A percentile compares a stretch with the other conserved stretches of the same genome.
These are phyloP conservation scores for Puntigrus tetrazona DNA, from an alignment of 2,113 vertebrate species.

Conservation along the genomic window DNA sequence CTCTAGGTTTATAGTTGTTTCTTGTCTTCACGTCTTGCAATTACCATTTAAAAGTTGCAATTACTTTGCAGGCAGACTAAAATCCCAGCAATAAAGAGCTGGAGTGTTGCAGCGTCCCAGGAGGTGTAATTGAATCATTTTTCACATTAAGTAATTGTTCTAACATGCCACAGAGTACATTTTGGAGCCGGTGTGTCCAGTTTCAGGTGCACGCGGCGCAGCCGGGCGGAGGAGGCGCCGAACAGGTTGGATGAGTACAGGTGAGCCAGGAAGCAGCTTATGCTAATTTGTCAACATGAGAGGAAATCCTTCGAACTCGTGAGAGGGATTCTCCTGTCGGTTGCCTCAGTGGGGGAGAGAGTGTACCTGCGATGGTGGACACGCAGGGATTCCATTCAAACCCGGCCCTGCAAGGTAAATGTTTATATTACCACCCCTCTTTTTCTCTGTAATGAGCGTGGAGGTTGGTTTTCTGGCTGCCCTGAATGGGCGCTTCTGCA, in stretches of 20 bases:
- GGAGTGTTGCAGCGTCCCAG: neutral
- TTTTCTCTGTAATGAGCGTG: conserved; percentile 28
- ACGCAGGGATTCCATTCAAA: conserved; percentile 64
- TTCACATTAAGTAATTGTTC: conserved; percentile 13
- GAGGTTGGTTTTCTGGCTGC: neutral
- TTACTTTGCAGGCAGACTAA: conserved; percentile 7
- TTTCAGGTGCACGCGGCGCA: conserved; percentile 59
- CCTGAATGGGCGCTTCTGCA: conserved; percentile 2
- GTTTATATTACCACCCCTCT: conserved; percentile 36
- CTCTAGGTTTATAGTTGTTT: neutral
- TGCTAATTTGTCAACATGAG: conserved; percentile 61
- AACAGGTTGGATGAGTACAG: conserved; percentile 92
- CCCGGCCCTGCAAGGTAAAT: conserved; percentile 77
- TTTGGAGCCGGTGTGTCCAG: conserved; percentile 52
- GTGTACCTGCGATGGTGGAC: conserved; percentile 73
- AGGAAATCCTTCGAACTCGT: conserved; percentile 65
- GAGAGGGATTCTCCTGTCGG: conserved; percentile 54
- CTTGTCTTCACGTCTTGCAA: conserved; percentile 11
- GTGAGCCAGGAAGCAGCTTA: conserved; percentile 73
- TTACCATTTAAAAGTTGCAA: conserved; percentile 31
- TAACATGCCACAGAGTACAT: conserved; percentile 20
- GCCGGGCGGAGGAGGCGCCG: conserved; percentile 81
- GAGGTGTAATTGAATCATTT: neutral
- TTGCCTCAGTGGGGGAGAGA: conserved; percentile 49
- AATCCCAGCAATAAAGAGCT: neutral